Base-by-base conservation (phyloP, 2,888 invertebrate genomes). In the Ennomos fuscantarius region DNA sequence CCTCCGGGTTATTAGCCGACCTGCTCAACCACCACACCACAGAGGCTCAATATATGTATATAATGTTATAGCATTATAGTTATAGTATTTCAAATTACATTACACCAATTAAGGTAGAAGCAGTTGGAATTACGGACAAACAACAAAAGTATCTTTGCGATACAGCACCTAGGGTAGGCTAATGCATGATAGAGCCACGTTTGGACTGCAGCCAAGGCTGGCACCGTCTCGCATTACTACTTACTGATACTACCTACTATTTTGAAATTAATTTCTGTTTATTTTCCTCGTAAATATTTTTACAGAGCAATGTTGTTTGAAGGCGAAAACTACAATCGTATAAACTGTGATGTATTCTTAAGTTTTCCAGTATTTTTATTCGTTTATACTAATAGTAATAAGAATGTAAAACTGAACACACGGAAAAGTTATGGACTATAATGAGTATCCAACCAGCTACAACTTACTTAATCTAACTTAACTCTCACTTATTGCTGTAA, bases 201-300 rank as follows among this genome's bases (percentile, higher is more conserved):
- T 61, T 67, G 69, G 67, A 53, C 5, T n/a, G 13, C 24, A 9
- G 61, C 69, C 69, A 69, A 63, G 49, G 44, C 41, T 36, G 55
- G 49, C 46, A 40, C 53, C 42, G 43, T 45, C 36, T 53, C 52
- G 46, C 37, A 37, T 57, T 46, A 51, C 52, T 52, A 48, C 52
- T 52, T 35, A 31, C 33, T 39, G 51, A 49, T 54, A 40, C 55
- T 66, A 68, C 66, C 66, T 70, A 66, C 42, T 59, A 53, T 62
- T 66, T 55, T 61, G 50, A 49, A 33, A 46, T 42, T 66, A 59
- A 65, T 60, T 65, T 60, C 51, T 60, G 53, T 55, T 52, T 54
- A 45, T 57, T 60, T 61, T 52, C 24, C 15, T 13, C 8, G 32
- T 56, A 56, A 50, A 41, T 56, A 45, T 50, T 36, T 45, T 45